Percentiles rank a stretch among this genome's conserved stretches.
Evolutionary conservation across 2,113 vertebrate species (phyloP).

Genomic region (Seriola aureovittata): DNA sequence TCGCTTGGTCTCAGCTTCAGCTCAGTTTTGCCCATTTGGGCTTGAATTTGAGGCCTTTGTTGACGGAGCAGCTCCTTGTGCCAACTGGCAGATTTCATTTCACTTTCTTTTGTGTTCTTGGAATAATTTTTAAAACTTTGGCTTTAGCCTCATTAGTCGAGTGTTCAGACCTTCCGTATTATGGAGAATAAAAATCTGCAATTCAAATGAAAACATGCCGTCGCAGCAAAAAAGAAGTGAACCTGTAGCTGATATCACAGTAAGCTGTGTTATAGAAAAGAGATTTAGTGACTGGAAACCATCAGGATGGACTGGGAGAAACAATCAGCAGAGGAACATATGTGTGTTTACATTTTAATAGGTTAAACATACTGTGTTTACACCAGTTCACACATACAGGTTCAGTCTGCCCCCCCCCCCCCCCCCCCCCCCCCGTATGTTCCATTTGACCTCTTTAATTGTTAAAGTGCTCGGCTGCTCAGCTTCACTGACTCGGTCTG

Average conservation of each 20-base stretch:
- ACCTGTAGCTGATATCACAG: conserved; percentile 30
- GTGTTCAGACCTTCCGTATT: conserved; percentile 67
- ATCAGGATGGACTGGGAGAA: conserved; percentile 5
- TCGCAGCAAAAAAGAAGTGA: conserved; percentile 13
- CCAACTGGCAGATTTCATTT: conserved; percentile 77
- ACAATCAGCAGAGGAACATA: background rate
- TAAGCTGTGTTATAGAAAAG: conserved; percentile 23
- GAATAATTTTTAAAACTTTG: conserved; percentile 80
- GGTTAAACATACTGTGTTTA: too few relatives aligned
- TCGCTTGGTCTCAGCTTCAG: conserved; percentile 49
- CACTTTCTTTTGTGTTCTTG: conserved; percentile 75
- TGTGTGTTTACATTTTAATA: too few relatives aligned
- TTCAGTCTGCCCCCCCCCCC: conserved; percentile 39
- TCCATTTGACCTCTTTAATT: too few relatives aligned
- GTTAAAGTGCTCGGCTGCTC: too few relatives aligned
- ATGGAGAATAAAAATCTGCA: conserved; percentile 47
- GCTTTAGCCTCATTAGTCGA: conserved; percentile 78
- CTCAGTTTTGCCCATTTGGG: conserved; percentile 58
- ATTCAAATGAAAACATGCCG: conserved; percentile 51
- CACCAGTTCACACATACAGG: background rate
- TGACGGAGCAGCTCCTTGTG: conserved; percentile 54
- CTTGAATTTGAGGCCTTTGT: conserved; percentile 68
- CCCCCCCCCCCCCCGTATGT: conserved; percentile 49
- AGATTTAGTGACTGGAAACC: background rate
- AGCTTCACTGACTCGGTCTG: too few relatives aligned